These are phyloP conservation scores for Parambassis ranga DNA, from an alignment of 2,797 vertebrate genomes.

Conservation along the genomic window DNA sequence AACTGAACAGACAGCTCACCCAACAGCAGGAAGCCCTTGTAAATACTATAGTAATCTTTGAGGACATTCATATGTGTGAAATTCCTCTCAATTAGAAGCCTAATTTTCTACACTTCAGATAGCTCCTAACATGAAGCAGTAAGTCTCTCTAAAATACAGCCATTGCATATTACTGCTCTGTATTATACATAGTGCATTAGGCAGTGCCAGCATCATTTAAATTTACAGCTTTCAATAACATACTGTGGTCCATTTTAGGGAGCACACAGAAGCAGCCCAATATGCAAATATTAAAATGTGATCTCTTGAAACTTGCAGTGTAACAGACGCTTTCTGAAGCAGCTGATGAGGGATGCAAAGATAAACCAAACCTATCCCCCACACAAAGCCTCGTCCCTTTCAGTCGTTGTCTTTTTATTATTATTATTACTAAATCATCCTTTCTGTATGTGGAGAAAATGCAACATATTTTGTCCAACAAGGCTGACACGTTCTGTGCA, in stretches of 20 bases:
- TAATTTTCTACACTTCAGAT: slow-evolving; percentile 11
- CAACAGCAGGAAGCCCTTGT: not conserved
- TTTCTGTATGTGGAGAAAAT: not conserved
- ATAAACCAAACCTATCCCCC: not conserved
- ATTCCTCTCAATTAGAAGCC: not conserved
- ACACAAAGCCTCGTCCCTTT: not conserved
- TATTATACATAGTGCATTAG: slow-evolving; percentile 36
- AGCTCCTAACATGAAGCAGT: not conserved
- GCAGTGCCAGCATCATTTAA: slow-evolving; percentile 35
- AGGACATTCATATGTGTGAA: not conserved
- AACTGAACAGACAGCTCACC: not conserved
- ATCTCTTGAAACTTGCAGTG: not conserved
- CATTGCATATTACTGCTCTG: slow-evolving; percentile 20
- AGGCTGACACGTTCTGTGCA: not conserved
- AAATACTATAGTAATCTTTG: not conserved
- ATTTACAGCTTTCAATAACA: slow-evolving; percentile 42
- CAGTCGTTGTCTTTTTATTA: not conserved
- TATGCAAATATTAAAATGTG: slow-evolving; percentile 2
- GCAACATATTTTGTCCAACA: not conserved
- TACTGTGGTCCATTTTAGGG: slow-evolving; percentile 17
- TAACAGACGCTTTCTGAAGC: not conserved
- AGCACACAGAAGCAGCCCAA: not conserved
- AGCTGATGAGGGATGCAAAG: not conserved
- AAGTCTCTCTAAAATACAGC: slow-evolving; percentile 29
- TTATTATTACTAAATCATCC: not conserved